These are phyloP conservation scores for Villa cingulata DNA, from an alignment of 2,888 invertebrate species.

Conservation along the genomic window DNA sequence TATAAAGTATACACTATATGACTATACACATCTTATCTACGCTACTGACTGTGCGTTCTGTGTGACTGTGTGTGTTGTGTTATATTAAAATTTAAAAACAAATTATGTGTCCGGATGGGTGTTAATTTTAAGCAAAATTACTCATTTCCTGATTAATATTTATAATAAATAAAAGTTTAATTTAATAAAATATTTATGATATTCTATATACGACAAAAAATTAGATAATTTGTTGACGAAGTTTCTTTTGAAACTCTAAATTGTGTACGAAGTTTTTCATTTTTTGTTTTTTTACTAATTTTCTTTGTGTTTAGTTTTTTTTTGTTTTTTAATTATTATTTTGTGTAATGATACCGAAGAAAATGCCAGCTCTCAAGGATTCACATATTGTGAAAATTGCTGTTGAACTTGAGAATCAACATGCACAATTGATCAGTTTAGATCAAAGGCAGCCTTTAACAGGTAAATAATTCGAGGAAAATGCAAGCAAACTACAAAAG, in stretches of 20 bases:
- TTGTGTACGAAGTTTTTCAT: background rate
- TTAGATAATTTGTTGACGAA: too few relatives aligned
- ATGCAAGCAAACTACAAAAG: too few relatives aligned
- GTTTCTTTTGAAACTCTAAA: background rate
- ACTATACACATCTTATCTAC: too few relatives aligned
- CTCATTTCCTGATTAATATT: background rate
- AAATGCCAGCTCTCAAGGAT: conserved; percentile 67
- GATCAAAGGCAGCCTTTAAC: conserved; percentile 81
- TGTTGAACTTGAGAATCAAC: conserved; percentile 60
- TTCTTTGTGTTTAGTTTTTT: background rate
- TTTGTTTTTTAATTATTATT: background rate
- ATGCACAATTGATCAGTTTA: conserved; percentile 70
- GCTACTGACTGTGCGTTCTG: too few relatives aligned
- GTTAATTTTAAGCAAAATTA: background rate
- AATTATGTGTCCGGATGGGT: background rate
- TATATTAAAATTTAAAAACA: too few relatives aligned
- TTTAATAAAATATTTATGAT: too few relatives aligned
- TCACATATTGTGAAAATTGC: conserved; percentile 82
- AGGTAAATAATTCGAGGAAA: conserved; percentile 26
- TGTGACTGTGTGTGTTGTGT: background rate
- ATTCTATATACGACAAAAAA: too few relatives aligned
- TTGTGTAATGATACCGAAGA: conserved; percentile 36
- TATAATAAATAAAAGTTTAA: background rate
- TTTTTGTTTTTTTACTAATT: background rate
- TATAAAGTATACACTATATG: too few relatives aligned